Evolutionary conservation across 2,797 vertebrate species (phyloP).

Genomic region (Carduelis carduelis): DNA sequence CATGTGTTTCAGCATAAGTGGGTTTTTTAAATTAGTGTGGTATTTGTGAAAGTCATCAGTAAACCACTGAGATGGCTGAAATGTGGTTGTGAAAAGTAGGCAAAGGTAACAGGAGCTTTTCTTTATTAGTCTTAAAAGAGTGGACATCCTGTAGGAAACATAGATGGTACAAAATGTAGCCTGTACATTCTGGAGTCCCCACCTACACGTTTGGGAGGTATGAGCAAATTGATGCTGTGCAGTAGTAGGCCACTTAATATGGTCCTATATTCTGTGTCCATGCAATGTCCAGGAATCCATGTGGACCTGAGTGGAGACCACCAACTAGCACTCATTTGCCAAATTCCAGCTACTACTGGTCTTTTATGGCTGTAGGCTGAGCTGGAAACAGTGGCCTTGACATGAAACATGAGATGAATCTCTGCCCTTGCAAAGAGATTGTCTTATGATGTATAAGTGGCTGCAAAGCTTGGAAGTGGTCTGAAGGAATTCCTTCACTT

Average conservation of each 20-base stretch:
- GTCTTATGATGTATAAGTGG: not conserved
- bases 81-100: not conserved
- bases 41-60: not conserved
- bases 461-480: not conserved
- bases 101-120: not conserved
- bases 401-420: not conserved
- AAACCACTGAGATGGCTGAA: not conserved
- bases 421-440: not conserved
- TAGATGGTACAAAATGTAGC: not conserved
- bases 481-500: not conserved
- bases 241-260: not conserved
- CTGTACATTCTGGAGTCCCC: not conserved
- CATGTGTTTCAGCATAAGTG: not conserved
- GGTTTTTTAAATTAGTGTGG: not conserved
- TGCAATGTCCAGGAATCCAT: not conserved
- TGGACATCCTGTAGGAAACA: not conserved
- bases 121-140: not conserved
- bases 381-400: not conserved
- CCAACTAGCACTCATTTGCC: not conserved
- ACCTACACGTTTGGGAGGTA: not conserved
- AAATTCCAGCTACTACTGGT: not conserved
- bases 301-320: not conserved
- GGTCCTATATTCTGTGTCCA: fast-evolving
- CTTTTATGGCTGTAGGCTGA: not conserved
- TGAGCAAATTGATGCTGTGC: not conserved